These are phyloP conservation scores for Pipistrellus pygmaeus DNA, from an alignment of 2,797 vertebrate genomes.

Conservation along the genomic window DNA sequence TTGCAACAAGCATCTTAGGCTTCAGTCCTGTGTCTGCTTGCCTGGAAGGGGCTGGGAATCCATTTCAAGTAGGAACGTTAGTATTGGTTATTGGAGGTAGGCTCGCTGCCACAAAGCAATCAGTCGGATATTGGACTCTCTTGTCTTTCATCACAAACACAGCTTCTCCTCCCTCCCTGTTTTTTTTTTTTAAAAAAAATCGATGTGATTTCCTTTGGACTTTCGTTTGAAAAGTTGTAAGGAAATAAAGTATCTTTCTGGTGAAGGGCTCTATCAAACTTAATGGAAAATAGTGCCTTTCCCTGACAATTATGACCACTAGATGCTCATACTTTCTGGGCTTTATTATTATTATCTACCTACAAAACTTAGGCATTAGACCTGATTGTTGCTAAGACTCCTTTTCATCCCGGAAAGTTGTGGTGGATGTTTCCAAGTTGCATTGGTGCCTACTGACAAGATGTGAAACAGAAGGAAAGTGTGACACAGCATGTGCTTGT, in stretches of 20 bases:
- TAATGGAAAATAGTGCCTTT: slow-evolving; percentile 2
- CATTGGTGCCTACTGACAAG: slow-evolving; percentile 46
- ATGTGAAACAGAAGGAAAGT: slow-evolving; percentile 55
- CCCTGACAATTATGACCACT: not conserved
- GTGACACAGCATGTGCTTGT: slow-evolving; percentile 17
- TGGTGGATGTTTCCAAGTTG: not conserved
- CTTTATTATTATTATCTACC: not conserved
- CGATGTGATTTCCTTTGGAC: not conserved
- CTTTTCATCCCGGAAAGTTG: slow-evolving; percentile 32
- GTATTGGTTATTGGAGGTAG: not conserved
- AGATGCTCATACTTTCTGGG: not conserved
- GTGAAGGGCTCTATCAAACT: not conserved
- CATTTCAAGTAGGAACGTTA: not conserved
- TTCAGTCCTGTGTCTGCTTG: not conserved
- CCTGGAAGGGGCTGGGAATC: not conserved
- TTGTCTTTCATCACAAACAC: not conserved
- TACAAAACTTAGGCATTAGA: not conserved
- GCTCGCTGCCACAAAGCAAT: not conserved
- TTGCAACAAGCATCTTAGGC: not conserved
- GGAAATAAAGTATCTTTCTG: not conserved
- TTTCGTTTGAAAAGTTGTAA: slow-evolving; percentile 27
- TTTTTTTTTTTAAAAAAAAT: not conserved
- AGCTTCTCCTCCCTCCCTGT: not conserved
- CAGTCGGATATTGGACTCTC: not conserved
- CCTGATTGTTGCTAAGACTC: not conserved